Conservation (phyloP, 2,888 invertebrate species). For the Phengaris alcon region DNA sequence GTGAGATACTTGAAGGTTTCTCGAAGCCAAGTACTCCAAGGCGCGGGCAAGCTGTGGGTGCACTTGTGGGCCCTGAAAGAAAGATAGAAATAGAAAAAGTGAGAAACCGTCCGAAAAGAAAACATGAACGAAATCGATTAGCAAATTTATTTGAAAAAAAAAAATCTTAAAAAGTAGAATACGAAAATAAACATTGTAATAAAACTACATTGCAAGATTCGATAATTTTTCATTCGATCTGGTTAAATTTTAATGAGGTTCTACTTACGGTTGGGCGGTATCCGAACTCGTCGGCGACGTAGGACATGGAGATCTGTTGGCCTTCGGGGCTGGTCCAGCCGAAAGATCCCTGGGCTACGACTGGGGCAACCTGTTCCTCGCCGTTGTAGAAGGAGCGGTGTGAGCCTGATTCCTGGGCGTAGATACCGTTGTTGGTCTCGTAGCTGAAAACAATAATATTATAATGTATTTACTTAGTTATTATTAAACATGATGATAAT, state of each 20-base stretch:
- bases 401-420: conserved; percentile 78
- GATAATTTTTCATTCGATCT: no score
- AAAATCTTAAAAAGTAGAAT: no score
- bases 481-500: no score
- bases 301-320: conserved; percentile 76
- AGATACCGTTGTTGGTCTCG: conserved; percentile 82
- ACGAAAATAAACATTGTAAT: no score
- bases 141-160: no score
- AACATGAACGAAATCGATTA: no score
- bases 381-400: conserved; percentile 67
- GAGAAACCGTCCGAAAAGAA: neutral
- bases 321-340: conserved; percentile 82
- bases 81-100: neutral
- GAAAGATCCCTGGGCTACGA: conserved; percentile 75
- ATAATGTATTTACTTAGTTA: neutral
- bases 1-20: conserved; percentile 18
- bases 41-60: conserved; percentile 62
- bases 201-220: no score
- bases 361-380: conserved; percentile 57
- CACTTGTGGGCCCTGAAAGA: conserved; percentile 1
- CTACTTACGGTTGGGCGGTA: conserved; percentile 79
- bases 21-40: conserved; percentile 51
- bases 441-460: conserved; percentile 55
- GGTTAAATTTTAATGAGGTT: neutral
- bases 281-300: conserved; percentile 84